Conservation (phyloP, 2,888 invertebrate species). For the Argyresthia albistria region DNA sequence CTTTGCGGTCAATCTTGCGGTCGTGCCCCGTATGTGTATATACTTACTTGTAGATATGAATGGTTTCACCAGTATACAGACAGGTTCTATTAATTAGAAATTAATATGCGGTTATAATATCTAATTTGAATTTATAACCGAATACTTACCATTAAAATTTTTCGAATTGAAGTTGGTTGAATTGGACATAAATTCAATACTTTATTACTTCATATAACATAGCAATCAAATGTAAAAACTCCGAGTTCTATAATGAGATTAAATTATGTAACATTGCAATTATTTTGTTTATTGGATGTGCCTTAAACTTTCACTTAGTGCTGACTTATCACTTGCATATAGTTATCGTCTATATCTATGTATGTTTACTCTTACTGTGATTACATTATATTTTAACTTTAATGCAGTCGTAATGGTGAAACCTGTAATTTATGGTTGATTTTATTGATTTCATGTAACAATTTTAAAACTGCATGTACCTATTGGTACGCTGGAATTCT, state of each 20-base stretch:
- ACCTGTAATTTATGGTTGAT: slow-evolving; percentile 20
- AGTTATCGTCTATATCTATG: background rate
- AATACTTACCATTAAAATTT: no score
- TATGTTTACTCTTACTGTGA: slow-evolving; percentile 1
- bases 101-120: no score
- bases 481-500: slow-evolving; percentile 34
- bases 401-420: slow-evolving; percentile 13
- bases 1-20: slow-evolving; percentile 34
- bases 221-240: slow-evolving; percentile 33
- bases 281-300: slow-evolving; percentile 1
- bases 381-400: slow-evolving; percentile 4
- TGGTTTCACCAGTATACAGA: slow-evolving; percentile 23
- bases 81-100: no score
- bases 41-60: slow-evolving; percentile 31
- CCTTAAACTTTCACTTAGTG: background rate
- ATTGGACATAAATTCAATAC: no score
- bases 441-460: slow-evolving; percentile 22
- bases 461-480: slow-evolving; percentile 18
- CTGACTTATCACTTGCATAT: background rate
- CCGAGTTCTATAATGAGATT: slow-evolving; percentile 16
- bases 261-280: slow-evolving; percentile 3
- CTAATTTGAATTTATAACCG: slow-evolving; percentile 12
- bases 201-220: no score
- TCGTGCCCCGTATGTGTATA: slow-evolving; percentile 41
- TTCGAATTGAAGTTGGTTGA: no score